A percentile compares a stretch with the other conserved stretches of the same genome.
Conservation (phyloP, 1,140 invertebrate species). For the Aethina tumida region DNA sequence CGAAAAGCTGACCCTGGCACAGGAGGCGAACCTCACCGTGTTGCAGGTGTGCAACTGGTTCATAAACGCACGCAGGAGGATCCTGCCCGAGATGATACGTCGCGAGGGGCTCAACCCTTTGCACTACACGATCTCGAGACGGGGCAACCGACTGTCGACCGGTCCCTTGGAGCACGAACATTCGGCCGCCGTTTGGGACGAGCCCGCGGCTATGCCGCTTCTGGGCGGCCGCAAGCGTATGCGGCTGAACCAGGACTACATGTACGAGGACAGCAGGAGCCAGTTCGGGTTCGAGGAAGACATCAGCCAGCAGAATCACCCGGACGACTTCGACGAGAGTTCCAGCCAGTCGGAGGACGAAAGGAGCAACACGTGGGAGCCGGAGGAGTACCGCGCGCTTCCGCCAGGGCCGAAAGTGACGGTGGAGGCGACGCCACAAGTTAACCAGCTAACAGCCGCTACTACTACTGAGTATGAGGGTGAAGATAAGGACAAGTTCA, state of each 20-base stretch:
- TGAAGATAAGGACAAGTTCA: slow-evolving; percentile 67
- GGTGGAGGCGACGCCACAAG: slow-evolving; percentile 27
- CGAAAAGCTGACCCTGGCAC: slow-evolving; percentile 75
- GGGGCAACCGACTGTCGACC: slow-evolving; percentile 57
- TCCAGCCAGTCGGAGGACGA: slow-evolving; percentile 55
- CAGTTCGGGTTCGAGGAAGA: slow-evolving; percentile 48
- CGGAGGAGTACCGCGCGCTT: neutral
- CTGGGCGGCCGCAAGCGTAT: slow-evolving; percentile 25
- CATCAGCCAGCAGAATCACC: no score
- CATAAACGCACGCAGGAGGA: slow-evolving; percentile 84
- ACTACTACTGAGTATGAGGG: slow-evolving; percentile 27
- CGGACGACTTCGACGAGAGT: slow-evolving; percentile 51
- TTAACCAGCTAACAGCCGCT: slow-evolving; percentile 20
- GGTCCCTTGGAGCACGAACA: slow-evolving; percentile 26
- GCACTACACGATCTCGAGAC: slow-evolving; percentile 82
- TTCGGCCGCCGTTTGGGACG: slow-evolving; percentile 30
- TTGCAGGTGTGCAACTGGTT: slow-evolving; percentile 86
- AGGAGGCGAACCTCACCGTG: slow-evolving; percentile 78
- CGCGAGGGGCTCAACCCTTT: slow-evolving; percentile 84
- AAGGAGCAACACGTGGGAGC: slow-evolving; percentile 36
- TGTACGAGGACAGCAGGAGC: slow-evolving; percentile 45
- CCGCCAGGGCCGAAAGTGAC: slow-evolving; percentile 29
- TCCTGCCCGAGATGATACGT: slow-evolving; percentile 85
- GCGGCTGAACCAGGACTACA: slow-evolving; percentile 43
- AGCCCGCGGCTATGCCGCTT: no score